Conservation (phyloP, 2,797 vertebrate species). For the Crenuchus spilurus region DNA sequence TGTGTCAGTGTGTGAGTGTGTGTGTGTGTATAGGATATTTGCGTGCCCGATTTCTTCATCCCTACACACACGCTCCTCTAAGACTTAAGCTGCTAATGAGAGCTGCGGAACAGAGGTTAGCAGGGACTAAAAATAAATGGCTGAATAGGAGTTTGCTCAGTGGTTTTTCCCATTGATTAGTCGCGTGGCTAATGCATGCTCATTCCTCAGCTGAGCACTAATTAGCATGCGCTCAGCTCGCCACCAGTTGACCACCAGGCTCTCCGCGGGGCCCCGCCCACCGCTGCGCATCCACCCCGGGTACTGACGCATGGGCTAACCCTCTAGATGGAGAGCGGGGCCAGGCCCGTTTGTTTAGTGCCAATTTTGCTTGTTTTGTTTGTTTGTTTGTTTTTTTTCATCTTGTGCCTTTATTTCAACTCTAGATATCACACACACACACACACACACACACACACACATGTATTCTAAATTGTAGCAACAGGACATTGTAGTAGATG, state of each 20-base stretch:
- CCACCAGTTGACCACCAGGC: slow-evolving; percentile 82
- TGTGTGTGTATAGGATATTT: slow-evolving; percentile 28
- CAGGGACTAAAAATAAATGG: slow-evolving; percentile 85
- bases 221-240: slow-evolving; percentile 89
- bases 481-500: background rate
- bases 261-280: slow-evolving; percentile 50
- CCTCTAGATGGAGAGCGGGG: background rate
- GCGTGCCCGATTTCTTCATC: slow-evolving; percentile 27
- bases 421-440: no score
- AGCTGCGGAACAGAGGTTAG: slow-evolving; percentile 54
- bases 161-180: slow-evolving; percentile 99
- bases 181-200: slow-evolving; percentile 91
- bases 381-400: background rate
- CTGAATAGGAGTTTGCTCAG: slow-evolving; percentile 88
- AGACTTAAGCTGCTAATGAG: slow-evolving; percentile 58
- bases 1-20: slow-evolving; percentile 28
- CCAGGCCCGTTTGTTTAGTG: background rate
- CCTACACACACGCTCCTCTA: slow-evolving; percentile 40
- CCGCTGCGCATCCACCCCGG: slow-evolving; percentile 24
- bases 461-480: background rate
- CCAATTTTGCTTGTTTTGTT: background rate
- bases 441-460: no score
- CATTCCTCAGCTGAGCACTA: slow-evolving; percentile 90
- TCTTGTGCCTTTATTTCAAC: background rate
- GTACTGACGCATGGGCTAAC: slow-evolving; percentile 17